Conservation (phyloP, 2,888 invertebrate genomes). For the Melinaea menophilus region DNA sequence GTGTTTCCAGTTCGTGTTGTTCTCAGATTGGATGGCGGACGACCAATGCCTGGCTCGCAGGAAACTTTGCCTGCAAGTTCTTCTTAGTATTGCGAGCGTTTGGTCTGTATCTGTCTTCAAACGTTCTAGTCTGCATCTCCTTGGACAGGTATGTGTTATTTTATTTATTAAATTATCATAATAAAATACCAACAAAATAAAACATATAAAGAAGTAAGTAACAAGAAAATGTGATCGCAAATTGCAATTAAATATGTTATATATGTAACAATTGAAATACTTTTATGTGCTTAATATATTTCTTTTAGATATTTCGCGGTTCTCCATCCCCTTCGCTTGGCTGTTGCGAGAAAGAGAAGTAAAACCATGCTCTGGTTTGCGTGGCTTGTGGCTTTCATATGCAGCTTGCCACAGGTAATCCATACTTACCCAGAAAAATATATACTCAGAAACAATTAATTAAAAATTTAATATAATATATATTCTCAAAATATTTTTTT, state of each 20-base stretch:
- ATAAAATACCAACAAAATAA: background rate
- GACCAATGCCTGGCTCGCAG: slow-evolving; percentile 87
- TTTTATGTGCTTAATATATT: slow-evolving; percentile 7
- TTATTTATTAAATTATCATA: background rate
- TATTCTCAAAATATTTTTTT: too few species aligned
- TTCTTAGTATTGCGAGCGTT: slow-evolving; percentile 85
- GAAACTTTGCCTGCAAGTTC: slow-evolving; percentile 84
- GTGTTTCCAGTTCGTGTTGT: background rate
- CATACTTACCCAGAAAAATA: too few species aligned
- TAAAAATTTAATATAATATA: too few species aligned
- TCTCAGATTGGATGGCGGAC: slow-evolving; percentile 84
- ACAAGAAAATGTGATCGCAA: background rate
- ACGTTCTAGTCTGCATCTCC: slow-evolving; percentile 86
- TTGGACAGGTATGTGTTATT: slow-evolving; percentile 76
- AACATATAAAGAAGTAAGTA: background rate
- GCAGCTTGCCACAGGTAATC: slow-evolving; percentile 84
- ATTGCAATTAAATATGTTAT: background rate
- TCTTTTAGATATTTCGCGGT: slow-evolving; percentile 82
- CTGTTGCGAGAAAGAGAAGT: slow-evolving; percentile 82
- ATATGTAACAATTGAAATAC: background rate
- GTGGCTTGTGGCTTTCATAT: slow-evolving; percentile 82
- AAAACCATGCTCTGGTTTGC: slow-evolving; percentile 83
- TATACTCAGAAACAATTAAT: too few species aligned
- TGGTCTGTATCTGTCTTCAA: slow-evolving; percentile 88
- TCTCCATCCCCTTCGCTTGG: slow-evolving; percentile 82